These are phyloP conservation scores for Plodia interpunctella DNA, from an alignment of 1,140 invertebrate genomes.

Conservation along the genomic window DNA sequence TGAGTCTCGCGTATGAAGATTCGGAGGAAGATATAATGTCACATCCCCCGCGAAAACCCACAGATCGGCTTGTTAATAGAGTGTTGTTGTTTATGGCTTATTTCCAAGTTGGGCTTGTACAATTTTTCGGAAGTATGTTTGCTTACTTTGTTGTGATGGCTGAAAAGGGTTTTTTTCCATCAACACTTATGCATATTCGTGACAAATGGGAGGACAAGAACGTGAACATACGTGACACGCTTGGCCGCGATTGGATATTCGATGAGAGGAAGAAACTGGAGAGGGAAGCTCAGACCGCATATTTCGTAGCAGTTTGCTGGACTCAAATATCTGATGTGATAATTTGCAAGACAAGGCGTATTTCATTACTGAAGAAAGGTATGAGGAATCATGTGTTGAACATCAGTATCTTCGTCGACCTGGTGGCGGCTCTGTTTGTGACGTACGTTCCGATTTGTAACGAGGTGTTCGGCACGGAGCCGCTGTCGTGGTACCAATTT, in stretches of 20 bases:
- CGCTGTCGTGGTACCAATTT: slow-evolving; percentile 82
- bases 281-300: slow-evolving; percentile 87
- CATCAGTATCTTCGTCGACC: slow-evolving; percentile 83
- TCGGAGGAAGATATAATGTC: slow-evolving; percentile 94
- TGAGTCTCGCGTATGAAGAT: slow-evolving; percentile 92
- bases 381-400: slow-evolving; percentile 87
- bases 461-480: slow-evolving; percentile 77
- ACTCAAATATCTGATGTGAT: slow-evolving; percentile 89
- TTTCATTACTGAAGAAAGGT: slow-evolving; percentile 87
- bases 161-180: slow-evolving; percentile 89
- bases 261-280: slow-evolving; percentile 84
- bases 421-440: slow-evolving; percentile 80
- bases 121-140: slow-evolving; percentile 92
- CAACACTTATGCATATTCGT: slow-evolving; percentile 79
- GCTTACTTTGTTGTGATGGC: slow-evolving; percentile 92
- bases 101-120: slow-evolving; percentile 92
- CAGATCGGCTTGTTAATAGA: slow-evolving; percentile 89
- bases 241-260: slow-evolving; percentile 86
- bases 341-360: slow-evolving; percentile 88
- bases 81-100: slow-evolving; percentile 86
- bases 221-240: slow-evolving; percentile 86
- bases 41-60: slow-evolving; percentile 85
- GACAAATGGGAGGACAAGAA: slow-evolving; percentile 84
- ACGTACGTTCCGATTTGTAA: slow-evolving; percentile 85
- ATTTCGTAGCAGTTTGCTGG: slow-evolving; percentile 88